Percentiles rank a stretch among this genome's conserved stretches.
Evolutionary conservation across 2,797 vertebrate species (phyloP).

Genomic region (Podargus strigoides): DNA sequence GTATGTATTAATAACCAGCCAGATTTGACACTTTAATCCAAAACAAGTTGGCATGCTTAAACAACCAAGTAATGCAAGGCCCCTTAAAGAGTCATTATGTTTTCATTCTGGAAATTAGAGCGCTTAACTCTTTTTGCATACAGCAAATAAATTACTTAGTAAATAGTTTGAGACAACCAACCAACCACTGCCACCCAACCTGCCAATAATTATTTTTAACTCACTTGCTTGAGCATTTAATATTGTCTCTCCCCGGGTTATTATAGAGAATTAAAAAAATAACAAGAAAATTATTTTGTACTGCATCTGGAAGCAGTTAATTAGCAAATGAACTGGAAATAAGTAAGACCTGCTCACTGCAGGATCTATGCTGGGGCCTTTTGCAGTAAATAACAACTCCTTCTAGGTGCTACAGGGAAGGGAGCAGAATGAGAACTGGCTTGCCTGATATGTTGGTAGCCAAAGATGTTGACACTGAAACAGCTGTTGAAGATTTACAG

Average conservation of each 20-base stretch:
- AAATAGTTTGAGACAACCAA: slow-evolving; percentile 6
- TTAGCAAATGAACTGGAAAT: slow-evolving; percentile 55
- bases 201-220: not conserved
- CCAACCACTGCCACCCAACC: not conserved
- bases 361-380: not conserved
- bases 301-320: slow-evolving; percentile 52
- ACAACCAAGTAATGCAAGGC: not conserved
- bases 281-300: slow-evolving; percentile 18
- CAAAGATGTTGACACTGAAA: not conserved
- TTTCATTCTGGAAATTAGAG: slow-evolving; percentile 17
- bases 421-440: not conserved
- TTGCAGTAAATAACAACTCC: not conserved
- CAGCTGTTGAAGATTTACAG: not conserved
- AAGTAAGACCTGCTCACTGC: slow-evolving; percentile 13
- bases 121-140: not conserved
- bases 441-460: not conserved
- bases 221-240: not conserved
- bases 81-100: not conserved
- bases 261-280: not conserved
- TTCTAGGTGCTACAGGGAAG: not conserved
- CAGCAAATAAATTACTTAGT: slow-evolving; percentile 13
- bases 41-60: not conserved
- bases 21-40: not conserved
- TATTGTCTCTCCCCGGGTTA: not conserved
- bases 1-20: not conserved